Conservation (phyloP, 1,140 invertebrate genomes). For the Streblospio benedicti region DNA sequence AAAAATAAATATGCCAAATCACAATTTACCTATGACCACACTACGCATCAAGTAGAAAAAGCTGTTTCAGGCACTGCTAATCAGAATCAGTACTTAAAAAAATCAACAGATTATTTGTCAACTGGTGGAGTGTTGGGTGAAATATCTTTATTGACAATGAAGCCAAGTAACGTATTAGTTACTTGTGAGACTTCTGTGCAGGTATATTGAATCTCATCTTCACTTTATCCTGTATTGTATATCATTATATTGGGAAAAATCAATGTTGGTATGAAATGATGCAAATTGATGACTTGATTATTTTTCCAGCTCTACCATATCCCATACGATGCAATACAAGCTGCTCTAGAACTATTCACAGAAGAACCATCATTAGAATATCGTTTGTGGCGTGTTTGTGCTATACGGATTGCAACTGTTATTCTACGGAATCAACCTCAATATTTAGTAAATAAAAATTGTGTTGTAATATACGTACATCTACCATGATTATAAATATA, state of each 20-base stretch:
- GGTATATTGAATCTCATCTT: conserved; percentile 26
- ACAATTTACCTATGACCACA: too few species aligned
- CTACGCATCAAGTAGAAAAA: too few species aligned
- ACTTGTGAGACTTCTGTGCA: conserved; percentile 47
- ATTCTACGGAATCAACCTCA: conserved; percentile 31
- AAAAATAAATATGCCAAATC: too few species aligned
- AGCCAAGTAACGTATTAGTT: conserved; percentile 34
- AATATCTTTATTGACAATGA: conserved; percentile 43
- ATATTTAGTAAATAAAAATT: conserved; percentile 24
- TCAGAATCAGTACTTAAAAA: too few species aligned
- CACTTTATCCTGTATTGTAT: neutral
- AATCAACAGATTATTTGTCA: conserved; percentile 46
- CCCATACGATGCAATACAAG: conserved; percentile 28
- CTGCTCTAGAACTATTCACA: conserved; percentile 26
- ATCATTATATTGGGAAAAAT: neutral
- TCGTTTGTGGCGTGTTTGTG: conserved; percentile 37
- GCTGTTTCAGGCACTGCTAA: too few species aligned
- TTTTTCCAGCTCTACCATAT: conserved; percentile 31
- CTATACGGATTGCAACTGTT: conserved; percentile 30
- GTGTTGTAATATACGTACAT: neutral
- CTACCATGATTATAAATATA: neutral
- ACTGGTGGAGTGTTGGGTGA: conserved; percentile 48
- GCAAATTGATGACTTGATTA: neutral
- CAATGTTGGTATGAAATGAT: neutral
- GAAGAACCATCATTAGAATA: conserved; percentile 32